Conservation (phyloP, 2,888 invertebrate genomes). For the Callosobruchus maculatus region DNA sequence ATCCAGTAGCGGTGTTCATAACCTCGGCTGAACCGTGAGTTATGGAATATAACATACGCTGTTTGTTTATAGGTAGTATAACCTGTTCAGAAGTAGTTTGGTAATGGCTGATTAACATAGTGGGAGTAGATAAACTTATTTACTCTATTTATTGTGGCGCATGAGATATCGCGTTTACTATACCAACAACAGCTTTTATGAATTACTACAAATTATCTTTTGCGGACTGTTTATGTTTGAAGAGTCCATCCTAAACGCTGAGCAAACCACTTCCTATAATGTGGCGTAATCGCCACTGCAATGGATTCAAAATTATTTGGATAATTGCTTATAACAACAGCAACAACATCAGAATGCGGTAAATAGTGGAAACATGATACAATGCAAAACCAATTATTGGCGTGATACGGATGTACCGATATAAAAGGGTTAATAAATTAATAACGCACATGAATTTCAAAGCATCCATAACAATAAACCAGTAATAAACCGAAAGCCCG, state of each 20-base stretch:
- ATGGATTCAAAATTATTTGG: neutral
- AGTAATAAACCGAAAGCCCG: slow-evolving; percentile 23
- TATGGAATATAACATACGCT: too few species aligned
- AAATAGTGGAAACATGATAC: neutral
- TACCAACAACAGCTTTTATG: too few species aligned
- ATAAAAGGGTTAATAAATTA: slow-evolving; percentile 20
- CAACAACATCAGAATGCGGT: neutral
- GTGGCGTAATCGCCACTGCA: neutral
- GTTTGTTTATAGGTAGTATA: too few species aligned
- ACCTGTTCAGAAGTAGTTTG: too few species aligned
- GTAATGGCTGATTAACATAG: too few species aligned
- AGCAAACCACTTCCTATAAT: neutral
- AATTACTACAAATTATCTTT: neutral
- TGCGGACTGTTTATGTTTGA: neutral
- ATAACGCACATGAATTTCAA: slow-evolving; percentile 27
- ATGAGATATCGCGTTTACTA: too few species aligned
- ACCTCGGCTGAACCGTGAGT: too few species aligned
- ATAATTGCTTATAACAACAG: neutral
- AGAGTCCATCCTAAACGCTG: neutral
- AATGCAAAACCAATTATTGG: neutral
- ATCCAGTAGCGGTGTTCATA: too few species aligned
- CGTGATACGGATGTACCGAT: neutral
- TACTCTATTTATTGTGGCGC: too few species aligned
- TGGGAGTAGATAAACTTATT: too few species aligned
- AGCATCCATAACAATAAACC: slow-evolving; percentile 20